These are phyloP conservation scores for Drosophila virilis DNA, from an alignment of 1,140 invertebrate species.

Conservation along the genomic window DNA sequence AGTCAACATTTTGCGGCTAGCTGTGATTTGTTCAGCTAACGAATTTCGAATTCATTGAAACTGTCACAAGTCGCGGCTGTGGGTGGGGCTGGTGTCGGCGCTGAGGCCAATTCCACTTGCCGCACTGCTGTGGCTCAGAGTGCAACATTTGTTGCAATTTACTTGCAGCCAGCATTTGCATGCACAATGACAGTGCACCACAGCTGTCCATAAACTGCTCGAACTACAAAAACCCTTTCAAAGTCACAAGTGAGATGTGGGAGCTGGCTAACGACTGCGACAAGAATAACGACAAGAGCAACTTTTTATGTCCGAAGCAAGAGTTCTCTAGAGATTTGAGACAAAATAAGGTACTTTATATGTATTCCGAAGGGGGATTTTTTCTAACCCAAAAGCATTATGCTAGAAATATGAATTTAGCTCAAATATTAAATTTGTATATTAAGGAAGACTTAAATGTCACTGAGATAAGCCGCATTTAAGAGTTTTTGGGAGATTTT, in stretches of 20 bases:
- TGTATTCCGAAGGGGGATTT: neutral
- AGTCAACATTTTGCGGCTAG: conserved; percentile 36
- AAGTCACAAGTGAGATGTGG: conserved; percentile 4
- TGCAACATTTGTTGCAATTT: conserved; percentile 60
- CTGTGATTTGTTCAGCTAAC: conserved; percentile 35
- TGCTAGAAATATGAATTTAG: neutral
- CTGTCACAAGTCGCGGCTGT: conserved; percentile 51
- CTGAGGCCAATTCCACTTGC: conserved; percentile 4
- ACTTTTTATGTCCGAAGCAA: neutral
- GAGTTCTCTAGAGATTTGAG: neutral
- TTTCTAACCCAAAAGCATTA: neutral
- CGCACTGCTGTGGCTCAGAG: conserved; percentile 2
- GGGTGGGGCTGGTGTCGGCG: neutral
- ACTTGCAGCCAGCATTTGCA: conserved; percentile 43
- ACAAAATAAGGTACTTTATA: neutral
- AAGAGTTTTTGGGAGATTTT: no score
- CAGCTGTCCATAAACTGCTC: neutral
- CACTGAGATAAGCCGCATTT: no score
- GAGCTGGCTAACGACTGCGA: conserved; percentile 8
- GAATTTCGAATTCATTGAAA: conserved; percentile 66
- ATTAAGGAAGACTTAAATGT: no score
- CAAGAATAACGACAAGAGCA: neutral
- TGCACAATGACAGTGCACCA: conserved; percentile 42
- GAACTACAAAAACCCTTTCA: conserved; percentile 40
- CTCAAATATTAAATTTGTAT: no score